phyloP scores from a whole-genome alignment of 2,888 invertebrate genomes.

The Xestia c-nigrum region DNA sequence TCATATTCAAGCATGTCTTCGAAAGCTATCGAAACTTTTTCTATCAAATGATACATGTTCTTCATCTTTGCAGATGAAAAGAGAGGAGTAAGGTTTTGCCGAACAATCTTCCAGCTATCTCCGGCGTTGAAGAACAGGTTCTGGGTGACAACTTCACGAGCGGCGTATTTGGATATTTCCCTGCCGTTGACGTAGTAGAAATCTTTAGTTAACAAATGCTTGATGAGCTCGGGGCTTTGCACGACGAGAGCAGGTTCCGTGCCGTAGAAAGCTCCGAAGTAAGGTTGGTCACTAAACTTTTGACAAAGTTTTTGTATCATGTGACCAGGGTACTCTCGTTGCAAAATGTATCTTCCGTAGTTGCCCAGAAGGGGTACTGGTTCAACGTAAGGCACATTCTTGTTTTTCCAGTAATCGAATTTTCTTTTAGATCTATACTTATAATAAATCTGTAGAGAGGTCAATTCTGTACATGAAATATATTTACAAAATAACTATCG shows the following conservation, averaged over 20 bases:
- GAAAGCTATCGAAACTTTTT: conserved; percentile 66
- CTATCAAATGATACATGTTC: conserved; percentile 78
- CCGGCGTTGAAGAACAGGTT: conserved; percentile 76
- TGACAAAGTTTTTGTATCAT: conserved; percentile 69
- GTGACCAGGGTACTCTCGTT: conserved; percentile 62
- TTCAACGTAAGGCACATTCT: conserved; percentile 69
- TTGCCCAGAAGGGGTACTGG: conserved; percentile 75
- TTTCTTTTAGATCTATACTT: conserved; percentile 57
- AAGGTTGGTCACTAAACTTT: conserved; percentile 71
- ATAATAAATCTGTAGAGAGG: no score
- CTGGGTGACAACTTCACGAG: conserved; percentile 68
- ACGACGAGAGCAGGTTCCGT: conserved; percentile 76
- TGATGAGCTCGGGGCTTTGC: conserved; percentile 74
- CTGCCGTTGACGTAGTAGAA: conserved; percentile 77
- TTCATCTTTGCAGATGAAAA: conserved; percentile 79
- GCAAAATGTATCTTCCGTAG: conserved; percentile 69
- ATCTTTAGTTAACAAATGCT: conserved; percentile 73
- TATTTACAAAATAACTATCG: no score
- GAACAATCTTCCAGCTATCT: conserved; percentile 77
- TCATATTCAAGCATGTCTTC: conserved; percentile 70
- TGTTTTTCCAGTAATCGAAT: conserved; percentile 72
- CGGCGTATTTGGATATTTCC: conserved; percentile 70
- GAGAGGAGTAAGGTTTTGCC: conserved; percentile 77
- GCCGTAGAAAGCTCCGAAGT: conserved; percentile 76
- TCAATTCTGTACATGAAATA: no score